Evolutionary conservation across 2,797 vertebrate species (phyloP).

Genomic region (Epinephelus awoara): DNA sequence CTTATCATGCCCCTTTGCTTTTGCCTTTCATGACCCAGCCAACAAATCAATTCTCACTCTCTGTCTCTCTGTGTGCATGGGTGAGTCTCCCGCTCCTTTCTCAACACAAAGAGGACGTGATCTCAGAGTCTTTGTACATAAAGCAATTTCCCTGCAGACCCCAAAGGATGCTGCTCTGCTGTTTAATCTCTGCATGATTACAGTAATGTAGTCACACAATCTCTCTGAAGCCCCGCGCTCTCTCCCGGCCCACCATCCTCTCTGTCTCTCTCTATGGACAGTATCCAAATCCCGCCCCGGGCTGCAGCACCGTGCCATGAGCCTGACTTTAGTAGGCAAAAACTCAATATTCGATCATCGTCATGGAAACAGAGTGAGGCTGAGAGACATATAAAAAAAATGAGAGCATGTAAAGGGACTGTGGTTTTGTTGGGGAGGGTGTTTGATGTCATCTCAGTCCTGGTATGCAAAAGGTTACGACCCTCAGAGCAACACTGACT

Average conservation of each 20-base stretch:
- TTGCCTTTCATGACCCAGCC: constrained; percentile 29
- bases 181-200: constrained; percentile 79
- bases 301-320: constrained; percentile 51
- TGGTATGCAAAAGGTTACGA: constrained; percentile 59
- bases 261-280: constrained; percentile 34
- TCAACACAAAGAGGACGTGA: constrained; percentile 62
- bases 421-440: constrained; percentile 20
- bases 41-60: constrained; percentile 27
- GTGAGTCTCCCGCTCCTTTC: constrained; percentile 29
- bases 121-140: constrained; percentile 54
- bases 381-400: constrained; percentile 19
- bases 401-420: constrained; percentile 19
- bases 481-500: constrained; percentile 26
- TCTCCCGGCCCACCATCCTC: constrained; percentile 3
- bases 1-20: constrained; percentile 44
- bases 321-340: constrained; percentile 50
- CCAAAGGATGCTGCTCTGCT: constrained; percentile 64
- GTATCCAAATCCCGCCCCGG: constrained; percentile 62
- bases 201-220: constrained; percentile 58
- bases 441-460: constrained; percentile 50
- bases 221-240: constrained; percentile 12
- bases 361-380: constrained; percentile 66
- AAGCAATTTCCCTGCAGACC: constrained; percentile 57
- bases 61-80: constrained; percentile 7
- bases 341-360: constrained; percentile 42